Evolutionary conservation across 2,888 invertebrate species (phyloP).

Genomic region (Kuschelorhynchus macadamiae): DNA sequence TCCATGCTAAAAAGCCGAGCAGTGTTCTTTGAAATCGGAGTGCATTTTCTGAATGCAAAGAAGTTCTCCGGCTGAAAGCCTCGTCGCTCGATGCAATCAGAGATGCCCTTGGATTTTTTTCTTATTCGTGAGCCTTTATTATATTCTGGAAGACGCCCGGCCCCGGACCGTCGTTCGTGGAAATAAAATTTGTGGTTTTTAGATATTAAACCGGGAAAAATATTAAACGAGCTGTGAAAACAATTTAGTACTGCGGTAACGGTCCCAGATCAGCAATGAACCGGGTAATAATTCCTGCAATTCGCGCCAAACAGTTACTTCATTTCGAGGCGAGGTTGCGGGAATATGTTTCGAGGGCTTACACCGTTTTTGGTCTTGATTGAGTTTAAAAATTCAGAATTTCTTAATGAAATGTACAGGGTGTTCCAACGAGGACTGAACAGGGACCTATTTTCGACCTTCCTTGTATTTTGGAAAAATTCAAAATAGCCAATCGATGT

Average conservation of each 20-base stretch:
- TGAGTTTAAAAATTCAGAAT: too few relatives aligned
- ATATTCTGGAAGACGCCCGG: not conserved
- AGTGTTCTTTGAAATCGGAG: conserved; percentile 9
- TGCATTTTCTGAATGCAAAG: conserved; percentile 23
- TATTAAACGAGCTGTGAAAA: not conserved
- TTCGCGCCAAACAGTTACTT: too few relatives aligned
- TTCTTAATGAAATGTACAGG: too few relatives aligned
- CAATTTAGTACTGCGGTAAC: not conserved
- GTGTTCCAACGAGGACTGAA: too few relatives aligned
- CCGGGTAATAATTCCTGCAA: not conserved
- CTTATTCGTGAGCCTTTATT: not conserved
- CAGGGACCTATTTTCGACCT: too few relatives aligned
- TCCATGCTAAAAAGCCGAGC: not conserved
- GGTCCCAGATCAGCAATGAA: not conserved
- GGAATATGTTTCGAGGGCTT: too few relatives aligned
- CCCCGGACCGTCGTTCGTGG: not conserved
- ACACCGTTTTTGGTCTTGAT: too few relatives aligned
- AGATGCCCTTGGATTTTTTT: conserved; percentile 14
- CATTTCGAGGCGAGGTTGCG: too few relatives aligned
- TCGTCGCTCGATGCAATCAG: conserved; percentile 13
- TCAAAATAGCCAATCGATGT: too few relatives aligned
- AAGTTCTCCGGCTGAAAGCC: conserved; percentile 11
- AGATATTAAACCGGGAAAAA: not conserved
- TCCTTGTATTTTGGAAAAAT: too few relatives aligned
- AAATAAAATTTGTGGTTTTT: not conserved